Conservation (phyloP, 1,140 invertebrate species). For the Stenopsyche tienmushanensis region DNA sequence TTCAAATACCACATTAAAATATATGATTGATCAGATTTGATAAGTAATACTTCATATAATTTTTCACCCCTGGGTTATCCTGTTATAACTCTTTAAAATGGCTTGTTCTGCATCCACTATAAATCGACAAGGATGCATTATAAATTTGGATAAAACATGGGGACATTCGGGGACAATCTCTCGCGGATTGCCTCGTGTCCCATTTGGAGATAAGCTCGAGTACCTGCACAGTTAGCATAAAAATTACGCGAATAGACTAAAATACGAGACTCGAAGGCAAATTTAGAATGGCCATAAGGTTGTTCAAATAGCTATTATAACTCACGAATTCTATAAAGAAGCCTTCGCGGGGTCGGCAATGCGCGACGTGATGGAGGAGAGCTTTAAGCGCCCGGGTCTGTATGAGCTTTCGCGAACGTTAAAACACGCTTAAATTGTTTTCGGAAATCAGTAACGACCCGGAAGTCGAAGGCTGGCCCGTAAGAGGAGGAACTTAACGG, state of each 20-base stretch:
- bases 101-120: too few relatives aligned
- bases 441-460: constrained; percentile 39
- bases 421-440: constrained; percentile 34
- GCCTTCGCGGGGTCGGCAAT: too few relatives aligned
- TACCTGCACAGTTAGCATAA: background rate
- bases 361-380: background rate
- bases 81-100: too few relatives aligned
- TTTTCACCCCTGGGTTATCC: too few relatives aligned
- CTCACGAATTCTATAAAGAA: constrained; percentile 31
- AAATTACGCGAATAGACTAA: too few relatives aligned
- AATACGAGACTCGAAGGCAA: constrained; percentile 19
- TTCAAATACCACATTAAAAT: too few relatives aligned
- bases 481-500: constrained; percentile 24
- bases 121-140: too few relatives aligned
- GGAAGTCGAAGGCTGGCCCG: constrained; percentile 3
- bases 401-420: constrained; percentile 18
- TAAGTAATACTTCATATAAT: too few relatives aligned
- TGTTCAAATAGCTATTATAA: constrained; percentile 35
- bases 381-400: background rate
- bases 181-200: constrained; percentile 1
- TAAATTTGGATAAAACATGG: too few relatives aligned
- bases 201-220: background rate
- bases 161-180: background rate
- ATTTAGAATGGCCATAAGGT: constrained; percentile 35
- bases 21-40: too few relatives aligned